A percentile compares a stretch with the other conserved stretches of the same genome.
phyloP scores from a whole-genome alignment of 2,888 invertebrate genomes.

The Boloria euphrosyne region DNA sequence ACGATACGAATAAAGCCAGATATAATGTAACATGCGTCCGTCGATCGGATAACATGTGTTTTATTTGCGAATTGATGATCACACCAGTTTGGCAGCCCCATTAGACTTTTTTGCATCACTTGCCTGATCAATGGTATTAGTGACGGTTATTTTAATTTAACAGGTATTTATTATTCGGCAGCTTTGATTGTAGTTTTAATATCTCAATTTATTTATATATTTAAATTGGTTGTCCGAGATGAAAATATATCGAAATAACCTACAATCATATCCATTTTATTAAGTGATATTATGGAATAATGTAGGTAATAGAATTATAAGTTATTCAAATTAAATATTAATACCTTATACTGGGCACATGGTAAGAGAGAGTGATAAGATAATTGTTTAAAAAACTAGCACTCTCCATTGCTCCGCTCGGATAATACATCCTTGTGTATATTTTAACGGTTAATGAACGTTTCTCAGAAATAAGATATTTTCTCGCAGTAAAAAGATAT shows the following conservation, averaged over 20 bases:
- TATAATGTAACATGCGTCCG: conserved; percentile 29
- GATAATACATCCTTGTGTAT: no score
- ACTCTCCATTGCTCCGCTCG: no score
- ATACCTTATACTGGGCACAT: no score
- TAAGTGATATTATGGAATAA: no score
- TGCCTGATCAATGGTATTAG: conserved; percentile 43
- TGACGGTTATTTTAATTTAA: conserved; percentile 36
- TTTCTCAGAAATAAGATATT: no score
- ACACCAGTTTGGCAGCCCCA: conserved; percentile 47
- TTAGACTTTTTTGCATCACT: conserved; percentile 44
- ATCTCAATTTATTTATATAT: conserved; percentile 32
- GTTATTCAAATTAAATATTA: no score
- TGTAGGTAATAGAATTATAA: no score
- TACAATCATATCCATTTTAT: not conserved
- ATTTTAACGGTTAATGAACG: no score
- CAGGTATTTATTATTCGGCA: conserved; percentile 32
- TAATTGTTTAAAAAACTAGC: no score
- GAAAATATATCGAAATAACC: not conserved
- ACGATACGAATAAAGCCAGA: conserved; percentile 30
- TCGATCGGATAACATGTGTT: conserved; percentile 45
- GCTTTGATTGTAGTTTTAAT: conserved; percentile 34
- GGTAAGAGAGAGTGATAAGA: no score
- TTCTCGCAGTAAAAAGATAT: no score
- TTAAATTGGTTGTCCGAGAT: conserved; percentile 9
- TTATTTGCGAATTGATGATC: conserved; percentile 49